Conservation (phyloP, 2,797 vertebrate species). For the Pipistrellus pipistrellus region DNA sequence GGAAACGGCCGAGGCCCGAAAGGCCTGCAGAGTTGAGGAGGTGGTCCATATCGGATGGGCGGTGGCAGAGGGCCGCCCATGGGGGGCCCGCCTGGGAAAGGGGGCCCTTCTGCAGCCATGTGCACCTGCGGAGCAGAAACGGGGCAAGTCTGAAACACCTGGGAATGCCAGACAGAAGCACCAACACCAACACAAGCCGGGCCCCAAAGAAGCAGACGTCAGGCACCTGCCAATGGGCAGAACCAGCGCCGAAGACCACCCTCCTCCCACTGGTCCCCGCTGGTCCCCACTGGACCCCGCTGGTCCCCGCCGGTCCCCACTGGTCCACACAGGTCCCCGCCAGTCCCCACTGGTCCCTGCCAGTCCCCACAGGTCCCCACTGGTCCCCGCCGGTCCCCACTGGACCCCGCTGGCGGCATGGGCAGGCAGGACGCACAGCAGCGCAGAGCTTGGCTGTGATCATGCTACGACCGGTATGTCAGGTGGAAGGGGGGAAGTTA, state of each 20-base stretch:
- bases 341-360: not conserved
- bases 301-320: not conserved
- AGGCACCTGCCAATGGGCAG: not conserved
- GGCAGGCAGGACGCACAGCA: not conserved
- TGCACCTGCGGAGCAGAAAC: slow-evolving; percentile 81
- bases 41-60: slow-evolving; percentile 88
- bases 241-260: not conserved
- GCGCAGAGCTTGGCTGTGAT: accelerated
- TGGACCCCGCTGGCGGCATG: not conserved
- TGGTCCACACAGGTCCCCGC: not conserved
- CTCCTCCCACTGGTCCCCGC: not conserved
- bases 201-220: not conserved
- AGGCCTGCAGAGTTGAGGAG: slow-evolving; percentile 79
- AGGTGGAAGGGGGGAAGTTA: not conserved
- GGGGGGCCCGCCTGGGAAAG: slow-evolving; percentile 92
- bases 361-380: not conserved
- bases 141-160: slow-evolving; percentile 1
- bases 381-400: not conserved
- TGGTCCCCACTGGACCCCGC: not conserved
- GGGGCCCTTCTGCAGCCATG: slow-evolving; percentile 89
- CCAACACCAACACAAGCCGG: not conserved
- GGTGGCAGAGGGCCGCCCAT: slow-evolving; percentile 87
- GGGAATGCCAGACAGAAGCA: not conserved
- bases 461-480: not conserved
- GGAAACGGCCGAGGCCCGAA: slow-evolving; percentile 85